A percentile compares a stretch with the other conserved stretches of the same genome.
Conservation (phyloP, 1,140 invertebrate species). For the Globodera ellingtonae region DNA sequence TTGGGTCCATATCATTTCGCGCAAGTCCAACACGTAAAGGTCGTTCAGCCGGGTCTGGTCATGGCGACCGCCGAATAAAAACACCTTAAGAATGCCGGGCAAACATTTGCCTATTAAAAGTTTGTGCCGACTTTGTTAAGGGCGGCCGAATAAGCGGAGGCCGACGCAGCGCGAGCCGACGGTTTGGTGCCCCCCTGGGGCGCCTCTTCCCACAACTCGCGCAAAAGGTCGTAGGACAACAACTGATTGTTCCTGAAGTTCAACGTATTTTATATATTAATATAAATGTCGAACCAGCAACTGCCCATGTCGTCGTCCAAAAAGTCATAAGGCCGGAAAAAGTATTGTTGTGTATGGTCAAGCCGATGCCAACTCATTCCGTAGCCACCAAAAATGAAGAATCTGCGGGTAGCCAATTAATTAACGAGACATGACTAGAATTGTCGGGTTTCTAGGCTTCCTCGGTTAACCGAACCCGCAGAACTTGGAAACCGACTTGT, state of each 20-base stretch:
- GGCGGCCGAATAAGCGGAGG: not conserved
- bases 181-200: slow-evolving; percentile 14
- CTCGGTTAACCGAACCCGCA: too few species aligned
- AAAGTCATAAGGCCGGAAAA: slow-evolving; percentile 26
- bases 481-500: too few species aligned
- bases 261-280: not conserved
- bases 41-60: slow-evolving; percentile 28
- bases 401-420: slow-evolving; percentile 5
- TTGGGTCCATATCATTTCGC: slow-evolving; percentile 22
- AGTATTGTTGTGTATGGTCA: slow-evolving; percentile 22
- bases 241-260: slow-evolving; percentile 27
- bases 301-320: slow-evolving; percentile 30
- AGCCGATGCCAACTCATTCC: slow-evolving; percentile 32
- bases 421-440: not conserved
- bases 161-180: slow-evolving; percentile 21
- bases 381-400: slow-evolving; percentile 30
- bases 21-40: slow-evolving; percentile 16
- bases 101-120: not conserved
- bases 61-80: slow-evolving; percentile 23
- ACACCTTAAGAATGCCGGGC: not conserved
- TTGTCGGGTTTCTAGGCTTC: too few species aligned
- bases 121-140: slow-evolving; percentile 10
- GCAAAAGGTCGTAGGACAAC: slow-evolving; percentile 16
- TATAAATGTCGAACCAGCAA: slow-evolving; percentile 3
- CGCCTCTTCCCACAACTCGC: slow-evolving; percentile 16